phyloP scores from a whole-genome alignment of 2,797 vertebrate genomes.

The Zenarchopterus dispar region DNA sequence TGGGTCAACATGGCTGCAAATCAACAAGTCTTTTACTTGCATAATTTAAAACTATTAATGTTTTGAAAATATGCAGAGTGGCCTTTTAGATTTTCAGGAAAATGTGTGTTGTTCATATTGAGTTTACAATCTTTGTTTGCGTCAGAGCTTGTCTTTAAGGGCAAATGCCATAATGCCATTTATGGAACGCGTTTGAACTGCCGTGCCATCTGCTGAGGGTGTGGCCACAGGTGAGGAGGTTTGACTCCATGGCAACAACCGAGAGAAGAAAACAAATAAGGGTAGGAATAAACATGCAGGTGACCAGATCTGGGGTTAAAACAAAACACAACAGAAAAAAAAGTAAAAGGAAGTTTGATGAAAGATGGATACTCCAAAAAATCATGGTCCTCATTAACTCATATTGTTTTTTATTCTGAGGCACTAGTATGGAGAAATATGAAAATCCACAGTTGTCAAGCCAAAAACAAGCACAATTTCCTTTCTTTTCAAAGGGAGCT shows the following conservation, averaged over 20 bases:
- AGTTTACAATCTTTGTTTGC: background rate
- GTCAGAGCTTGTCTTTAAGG: background rate
- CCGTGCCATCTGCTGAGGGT: conserved; percentile 29
- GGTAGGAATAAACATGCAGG: background rate
- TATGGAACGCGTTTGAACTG: background rate
- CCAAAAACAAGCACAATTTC: background rate
- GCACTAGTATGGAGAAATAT: background rate
- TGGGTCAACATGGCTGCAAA: background rate
- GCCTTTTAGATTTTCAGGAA: no score
- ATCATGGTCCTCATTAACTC: no score
- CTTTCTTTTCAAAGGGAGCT: background rate
- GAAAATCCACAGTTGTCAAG: background rate
- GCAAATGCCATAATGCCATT: background rate
- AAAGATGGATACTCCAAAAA: background rate
- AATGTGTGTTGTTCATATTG: no score
- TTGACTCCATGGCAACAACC: conserved; percentile 23
- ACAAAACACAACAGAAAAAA: conserved; percentile 3
- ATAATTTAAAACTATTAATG: background rate
- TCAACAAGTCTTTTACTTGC: background rate
- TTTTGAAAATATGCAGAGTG: no score
- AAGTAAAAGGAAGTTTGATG: background rate
- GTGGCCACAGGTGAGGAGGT: conserved; percentile 25
- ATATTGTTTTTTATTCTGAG: background rate
- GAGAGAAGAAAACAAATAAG: conserved; percentile 13
- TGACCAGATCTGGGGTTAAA: conserved; percentile 4